Evolutionary conservation across 2,888 invertebrate species (phyloP), one percentile per base, ranked within the genome.

Genomic region (Pristionchus fissidentatus): DNA sequence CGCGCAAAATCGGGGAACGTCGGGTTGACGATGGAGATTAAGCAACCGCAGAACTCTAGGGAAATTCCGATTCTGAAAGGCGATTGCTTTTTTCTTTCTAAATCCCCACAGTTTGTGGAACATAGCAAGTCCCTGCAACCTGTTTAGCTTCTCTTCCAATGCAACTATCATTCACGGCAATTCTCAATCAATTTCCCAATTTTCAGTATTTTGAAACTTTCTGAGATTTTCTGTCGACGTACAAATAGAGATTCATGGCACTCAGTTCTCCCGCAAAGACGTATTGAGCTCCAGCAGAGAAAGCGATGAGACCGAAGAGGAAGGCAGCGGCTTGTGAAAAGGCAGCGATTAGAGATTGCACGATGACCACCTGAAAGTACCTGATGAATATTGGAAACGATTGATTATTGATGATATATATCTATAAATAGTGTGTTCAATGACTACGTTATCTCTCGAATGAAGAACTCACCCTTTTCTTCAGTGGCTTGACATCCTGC

Each of bases 1-100:
- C 38, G 35, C 4, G 60, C 41, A 2, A 81, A 46, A 29, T 81
- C 80, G 13, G 80, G 80, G 32, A 81, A 52, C 0, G 80, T 22
- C 3, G 80, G 80, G n/a, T 81, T 35, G 29, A 81, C 22, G n/a
- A 62, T 43, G 0, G 38, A 4, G 0, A 81, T 32, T 0, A 22
- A 8, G 62, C 80, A 81, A 3, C 57, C 80, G 7, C n/a, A 29
- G 46, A 43, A 29, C n/a, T 81, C 80, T 29, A 62, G 46, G 0
- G 75, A 46, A 13, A 77, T 26, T 7, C 22, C 29, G 1, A 77
- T 32, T 7, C 75, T 77, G 32, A 49, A 73, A 73, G 10, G 7
- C 8, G n/a, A 10, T n/a, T n/a, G n/a, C n/a, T n/a, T n/a, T n/a
- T n/a, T n/a, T n/a, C n/a, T n/a, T n/a, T n/a, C n/a, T n/a, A n/a